A percentile compares a stretch with the other conserved stretches of the same genome.
Conservation (phyloP, 64 coral and sea anemone genomes). For the Stylophora pistillata region DNA sequence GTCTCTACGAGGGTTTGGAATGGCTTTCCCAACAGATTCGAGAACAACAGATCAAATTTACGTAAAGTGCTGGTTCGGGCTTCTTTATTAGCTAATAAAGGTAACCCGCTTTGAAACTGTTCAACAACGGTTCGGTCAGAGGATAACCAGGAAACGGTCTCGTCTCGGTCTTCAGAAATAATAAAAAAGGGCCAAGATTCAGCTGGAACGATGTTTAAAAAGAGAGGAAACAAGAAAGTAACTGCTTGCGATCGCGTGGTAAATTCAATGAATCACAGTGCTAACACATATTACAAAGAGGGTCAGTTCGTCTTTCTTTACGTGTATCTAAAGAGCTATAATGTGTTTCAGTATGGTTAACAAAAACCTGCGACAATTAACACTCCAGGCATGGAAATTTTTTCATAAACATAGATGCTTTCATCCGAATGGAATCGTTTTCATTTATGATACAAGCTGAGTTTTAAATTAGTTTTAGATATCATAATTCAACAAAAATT, state of each 20-base stretch:
- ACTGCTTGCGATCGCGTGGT: neutral
- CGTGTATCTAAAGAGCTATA: too few relatives aligned
- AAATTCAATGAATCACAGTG: too few relatives aligned
- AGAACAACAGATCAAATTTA: constrained; percentile 55
- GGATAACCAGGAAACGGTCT: neutral
- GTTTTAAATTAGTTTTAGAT: too few relatives aligned
- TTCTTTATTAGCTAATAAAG: neutral
- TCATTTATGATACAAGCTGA: too few relatives aligned
- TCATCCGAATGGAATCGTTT: too few relatives aligned
- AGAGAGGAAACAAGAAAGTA: neutral
- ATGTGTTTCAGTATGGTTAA: too few relatives aligned
- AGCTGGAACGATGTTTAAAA: neutral
- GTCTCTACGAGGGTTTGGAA: constrained; percentile 92
- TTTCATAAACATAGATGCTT: too few relatives aligned
- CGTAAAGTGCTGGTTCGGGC: neutral
- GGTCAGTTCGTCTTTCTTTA: too few relatives aligned
- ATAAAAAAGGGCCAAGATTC: neutral
- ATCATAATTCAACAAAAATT: too few relatives aligned
- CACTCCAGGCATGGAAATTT: too few relatives aligned
- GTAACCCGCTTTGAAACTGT: neutral
- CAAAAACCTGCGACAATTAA: too few relatives aligned
- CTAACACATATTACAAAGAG: too few relatives aligned
- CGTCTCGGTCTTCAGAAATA: neutral
- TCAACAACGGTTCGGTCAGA: neutral
- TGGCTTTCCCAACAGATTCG: constrained; percentile 88